Evolutionary conservation across 1,140 invertebrate genomes (phyloP).

Genomic region (Nymphalis io): DNA sequence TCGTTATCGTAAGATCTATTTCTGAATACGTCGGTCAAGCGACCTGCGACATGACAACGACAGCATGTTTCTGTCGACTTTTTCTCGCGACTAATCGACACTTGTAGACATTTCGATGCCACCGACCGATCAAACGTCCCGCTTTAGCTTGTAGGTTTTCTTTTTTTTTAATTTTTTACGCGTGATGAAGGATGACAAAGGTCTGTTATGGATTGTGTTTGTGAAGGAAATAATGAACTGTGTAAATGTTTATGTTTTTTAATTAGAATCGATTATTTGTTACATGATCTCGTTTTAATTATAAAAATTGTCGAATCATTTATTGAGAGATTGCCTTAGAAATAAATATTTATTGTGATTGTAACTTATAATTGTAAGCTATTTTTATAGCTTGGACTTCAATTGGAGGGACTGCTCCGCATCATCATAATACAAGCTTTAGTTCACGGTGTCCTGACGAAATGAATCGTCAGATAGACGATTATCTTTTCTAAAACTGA

Average conservation of each 20-base stretch:
- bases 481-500: no score
- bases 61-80: slow-evolving; percentile 56
- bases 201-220: slow-evolving; percentile 29
- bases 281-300: background rate
- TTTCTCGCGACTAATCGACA: slow-evolving; percentile 67
- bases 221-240: slow-evolving; percentile 24
- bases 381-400: no score
- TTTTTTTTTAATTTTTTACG: slow-evolving; percentile 18
- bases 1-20: slow-evolving; percentile 55
- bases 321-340: no score
- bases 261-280: background rate
- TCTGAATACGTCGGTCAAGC: slow-evolving; percentile 45
- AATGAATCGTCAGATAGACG: no score
- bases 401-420: no score
- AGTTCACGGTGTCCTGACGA: no score
- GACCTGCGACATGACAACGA: slow-evolving; percentile 58
- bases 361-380: no score
- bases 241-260: slow-evolving; percentile 5
- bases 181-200: slow-evolving; percentile 29
- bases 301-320: background rate
- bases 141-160: slow-evolving; percentile 24
- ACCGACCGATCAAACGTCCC: slow-evolving; percentile 51
- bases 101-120: slow-evolving; percentile 46
- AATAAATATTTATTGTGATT: no score
- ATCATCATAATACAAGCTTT: no score